A percentile compares a stretch with the other conserved stretches of the same genome.
Conservation (phyloP, 2,797 vertebrate genomes). For the Anguilla pacifica region DNA sequence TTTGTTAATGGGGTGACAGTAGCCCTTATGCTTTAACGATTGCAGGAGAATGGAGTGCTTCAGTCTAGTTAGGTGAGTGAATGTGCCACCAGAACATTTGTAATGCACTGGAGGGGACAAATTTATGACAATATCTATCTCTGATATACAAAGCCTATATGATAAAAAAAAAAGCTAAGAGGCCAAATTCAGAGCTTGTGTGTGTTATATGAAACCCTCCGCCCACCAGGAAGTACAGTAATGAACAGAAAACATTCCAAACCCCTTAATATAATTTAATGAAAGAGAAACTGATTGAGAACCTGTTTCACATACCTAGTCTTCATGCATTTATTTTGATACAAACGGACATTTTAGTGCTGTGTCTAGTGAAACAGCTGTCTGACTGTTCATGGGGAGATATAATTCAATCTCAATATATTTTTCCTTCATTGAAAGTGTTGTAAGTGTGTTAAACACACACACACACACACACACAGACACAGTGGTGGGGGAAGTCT, state of each 20-base stretch:
- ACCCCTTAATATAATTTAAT: background rate
- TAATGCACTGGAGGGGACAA: background rate
- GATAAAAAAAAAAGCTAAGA: constrained; percentile 23
- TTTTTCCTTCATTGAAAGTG: background rate
- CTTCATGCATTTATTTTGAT: background rate
- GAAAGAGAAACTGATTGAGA: background rate
- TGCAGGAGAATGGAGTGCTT: background rate
- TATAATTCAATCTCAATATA: background rate
- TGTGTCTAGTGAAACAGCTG: background rate
- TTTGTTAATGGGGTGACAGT: background rate
- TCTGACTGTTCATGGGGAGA: background rate
- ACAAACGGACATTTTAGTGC: background rate
- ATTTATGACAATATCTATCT: constrained; percentile 4
- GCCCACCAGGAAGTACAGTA: background rate
- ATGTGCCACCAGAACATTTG: constrained; percentile 14
- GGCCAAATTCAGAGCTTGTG: background rate
- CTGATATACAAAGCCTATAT: constrained; percentile 14
- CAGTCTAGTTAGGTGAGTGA: background rate
- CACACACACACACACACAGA: too few relatives aligned
- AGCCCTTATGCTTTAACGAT: background rate
- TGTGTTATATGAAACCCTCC: background rate
- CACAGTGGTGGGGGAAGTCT: background rate
- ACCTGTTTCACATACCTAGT: background rate
- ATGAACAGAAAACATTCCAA: constrained; percentile 1
- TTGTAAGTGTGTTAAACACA: background rate